A percentile compares a stretch with the other conserved stretches of the same genome.
Evolutionary conservation across 2,888 invertebrate species (phyloP).

Genomic region (Metopia argyrocephala): DNA sequence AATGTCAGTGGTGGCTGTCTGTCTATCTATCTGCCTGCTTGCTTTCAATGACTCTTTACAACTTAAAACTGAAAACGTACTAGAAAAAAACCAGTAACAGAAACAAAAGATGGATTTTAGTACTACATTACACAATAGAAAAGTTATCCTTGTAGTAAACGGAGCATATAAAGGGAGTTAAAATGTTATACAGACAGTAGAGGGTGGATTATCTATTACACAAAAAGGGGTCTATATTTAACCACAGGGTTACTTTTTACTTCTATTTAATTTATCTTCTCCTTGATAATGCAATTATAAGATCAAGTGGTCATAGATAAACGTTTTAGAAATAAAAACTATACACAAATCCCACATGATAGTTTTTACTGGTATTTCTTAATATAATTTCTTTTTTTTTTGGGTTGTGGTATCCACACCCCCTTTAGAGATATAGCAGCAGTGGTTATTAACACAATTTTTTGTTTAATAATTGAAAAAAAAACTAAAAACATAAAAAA

Average conservation of each 20-base stretch:
- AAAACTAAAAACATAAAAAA: too few relatives aligned
- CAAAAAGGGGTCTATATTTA: conserved; percentile 22
- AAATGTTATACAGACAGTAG: too few relatives aligned
- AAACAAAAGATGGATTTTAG: conserved; percentile 15
- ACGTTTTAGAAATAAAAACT: conserved; percentile 70
- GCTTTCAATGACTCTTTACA: conserved; percentile 10
- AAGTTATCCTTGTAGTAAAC: conserved; percentile 22
- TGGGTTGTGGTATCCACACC: too few relatives aligned
- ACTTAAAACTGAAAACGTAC: conserved; percentile 1
- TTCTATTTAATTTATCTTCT: not conserved
- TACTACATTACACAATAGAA: not conserved
- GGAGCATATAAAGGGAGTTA: too few relatives aligned
- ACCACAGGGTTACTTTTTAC: conserved; percentile 5
- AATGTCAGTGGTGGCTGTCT: conserved; percentile 7
- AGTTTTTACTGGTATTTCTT: too few relatives aligned
- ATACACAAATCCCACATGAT: too few relatives aligned
- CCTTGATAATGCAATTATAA: conserved; percentile 72
- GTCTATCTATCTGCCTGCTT: not conserved
- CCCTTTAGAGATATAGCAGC: too few relatives aligned
- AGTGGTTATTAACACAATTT: too few relatives aligned
- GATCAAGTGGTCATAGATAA: conserved; percentile 78
- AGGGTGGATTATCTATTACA: too few relatives aligned
- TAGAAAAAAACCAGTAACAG: not conserved
- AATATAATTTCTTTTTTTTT: too few relatives aligned
- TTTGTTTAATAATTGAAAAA: too few relatives aligned